Evolutionary conservation across 2,797 vertebrate genomes (phyloP).

Genomic region (Syngnathus rostellatus): DNA sequence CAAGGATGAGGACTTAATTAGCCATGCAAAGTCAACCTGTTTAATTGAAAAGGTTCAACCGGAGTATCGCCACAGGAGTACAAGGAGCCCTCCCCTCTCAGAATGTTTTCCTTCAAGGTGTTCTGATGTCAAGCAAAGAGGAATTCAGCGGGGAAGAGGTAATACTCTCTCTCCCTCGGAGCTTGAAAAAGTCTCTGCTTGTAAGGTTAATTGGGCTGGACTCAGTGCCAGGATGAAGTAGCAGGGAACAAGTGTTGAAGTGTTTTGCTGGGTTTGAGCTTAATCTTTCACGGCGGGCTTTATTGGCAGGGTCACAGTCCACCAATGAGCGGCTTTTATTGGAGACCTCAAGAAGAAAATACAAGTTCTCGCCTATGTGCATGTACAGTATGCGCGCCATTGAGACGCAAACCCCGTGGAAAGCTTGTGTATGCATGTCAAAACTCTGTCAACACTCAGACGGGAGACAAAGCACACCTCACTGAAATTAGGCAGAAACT

Average conservation of each 20-base stretch:
- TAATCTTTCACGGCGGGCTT: slow-evolving; percentile 55
- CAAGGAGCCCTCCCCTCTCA: slow-evolving; percentile 20
- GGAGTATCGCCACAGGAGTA: slow-evolving; percentile 38
- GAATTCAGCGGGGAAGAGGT: slow-evolving; percentile 36
- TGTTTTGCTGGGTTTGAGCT: slow-evolving; percentile 50
- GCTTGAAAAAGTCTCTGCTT: slow-evolving; percentile 43
- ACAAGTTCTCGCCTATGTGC: not conserved
- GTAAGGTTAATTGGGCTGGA: slow-evolving; percentile 63
- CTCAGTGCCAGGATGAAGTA: slow-evolving; percentile 50
- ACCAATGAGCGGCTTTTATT: slow-evolving; percentile 22
- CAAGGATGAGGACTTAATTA: slow-evolving; percentile 75
- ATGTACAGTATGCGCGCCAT: not conserved
- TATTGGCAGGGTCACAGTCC: slow-evolving; percentile 35
- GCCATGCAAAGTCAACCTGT: slow-evolving; percentile 71
- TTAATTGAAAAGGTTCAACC: slow-evolving; percentile 70
- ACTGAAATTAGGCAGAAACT: slow-evolving; percentile 67
- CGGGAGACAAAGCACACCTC: slow-evolving; percentile 51
- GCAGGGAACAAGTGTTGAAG: slow-evolving; percentile 44
- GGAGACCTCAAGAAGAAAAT: slow-evolving; percentile 8
- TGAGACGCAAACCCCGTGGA: not conserved
- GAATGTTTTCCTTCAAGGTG: slow-evolving; percentile 33
- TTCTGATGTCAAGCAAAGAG: slow-evolving; percentile 51
- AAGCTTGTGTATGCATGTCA: slow-evolving; percentile 67
- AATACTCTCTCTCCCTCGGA: slow-evolving; percentile 39
- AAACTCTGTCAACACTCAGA: slow-evolving; percentile 58